Conservation (phyloP, 1,140 invertebrate species). For the Popillia japonica region DNA sequence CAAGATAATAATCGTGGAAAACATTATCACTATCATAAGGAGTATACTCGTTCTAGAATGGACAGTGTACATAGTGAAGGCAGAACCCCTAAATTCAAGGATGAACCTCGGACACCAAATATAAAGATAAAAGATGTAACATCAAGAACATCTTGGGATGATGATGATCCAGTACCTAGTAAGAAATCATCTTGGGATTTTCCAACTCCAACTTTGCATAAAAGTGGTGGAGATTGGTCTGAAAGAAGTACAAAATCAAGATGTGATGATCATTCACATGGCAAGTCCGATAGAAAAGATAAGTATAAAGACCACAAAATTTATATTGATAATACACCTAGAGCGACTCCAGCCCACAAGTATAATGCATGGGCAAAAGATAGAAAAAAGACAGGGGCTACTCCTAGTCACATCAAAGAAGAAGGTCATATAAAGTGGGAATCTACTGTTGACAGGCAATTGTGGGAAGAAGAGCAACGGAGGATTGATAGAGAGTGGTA, state of each 20-base stretch:
- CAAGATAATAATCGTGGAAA: slow-evolving; percentile 56
- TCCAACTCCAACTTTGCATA: slow-evolving; percentile 79
- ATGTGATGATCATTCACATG: slow-evolving; percentile 44
- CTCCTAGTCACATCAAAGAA: slow-evolving; percentile 63
- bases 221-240: slow-evolving; percentile 61
- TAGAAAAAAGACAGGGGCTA: slow-evolving; percentile 69
- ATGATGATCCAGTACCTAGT: slow-evolving; percentile 71
- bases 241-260: slow-evolving; percentile 59
- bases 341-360: slow-evolving; percentile 87
- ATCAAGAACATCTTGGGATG: slow-evolving; percentile 87
- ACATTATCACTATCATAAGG: slow-evolving; percentile 56
- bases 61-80: slow-evolving; percentile 49
- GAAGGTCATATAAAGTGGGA: slow-evolving; percentile 64
- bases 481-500: slow-evolving; percentile 97
- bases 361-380: slow-evolving; percentile 82
- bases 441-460: slow-evolving; percentile 73
- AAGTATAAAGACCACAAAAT: slow-evolving; percentile 53
- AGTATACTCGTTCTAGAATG: slow-evolving; percentile 30
- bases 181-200: slow-evolving; percentile 89
- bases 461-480: slow-evolving; percentile 94
- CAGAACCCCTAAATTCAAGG: slow-evolving; percentile 73
- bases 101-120: slow-evolving; percentile 85
- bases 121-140: slow-evolving; percentile 74
- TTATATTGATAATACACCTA: slow-evolving; percentile 68
- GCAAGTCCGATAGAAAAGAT: slow-evolving; percentile 55